These are phyloP conservation scores for Chrysopa pallens DNA, from an alignment of 1,140 invertebrate genomes.

Conservation along the genomic window DNA sequence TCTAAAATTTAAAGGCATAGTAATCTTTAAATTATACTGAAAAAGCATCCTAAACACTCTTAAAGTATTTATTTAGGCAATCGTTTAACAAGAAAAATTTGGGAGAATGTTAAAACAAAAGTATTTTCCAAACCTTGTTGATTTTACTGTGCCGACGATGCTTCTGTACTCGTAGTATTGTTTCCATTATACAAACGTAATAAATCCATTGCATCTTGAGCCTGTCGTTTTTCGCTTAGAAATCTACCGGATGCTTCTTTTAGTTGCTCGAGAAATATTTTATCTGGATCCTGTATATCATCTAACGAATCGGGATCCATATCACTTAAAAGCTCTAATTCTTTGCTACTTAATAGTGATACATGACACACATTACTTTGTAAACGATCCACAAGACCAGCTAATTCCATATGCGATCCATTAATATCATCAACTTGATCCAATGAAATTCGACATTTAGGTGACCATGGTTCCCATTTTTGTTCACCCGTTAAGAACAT, in stretches of 20 bases:
- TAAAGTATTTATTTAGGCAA: too few relatives aligned
- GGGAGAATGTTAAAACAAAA: too few relatives aligned
- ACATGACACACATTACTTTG: constrained; percentile 64
- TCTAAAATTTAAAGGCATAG: too few relatives aligned
- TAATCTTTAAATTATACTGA: too few relatives aligned
- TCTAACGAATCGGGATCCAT: constrained; percentile 70
- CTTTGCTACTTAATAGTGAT: constrained; percentile 58
- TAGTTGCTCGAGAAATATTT: constrained; percentile 59
- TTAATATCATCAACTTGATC: constrained; percentile 48
- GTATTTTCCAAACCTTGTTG: too few relatives aligned
- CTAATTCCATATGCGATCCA: constrained; percentile 29
- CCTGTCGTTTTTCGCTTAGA: constrained; percentile 60
- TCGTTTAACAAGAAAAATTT: too few relatives aligned
- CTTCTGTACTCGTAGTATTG: too few relatives aligned
- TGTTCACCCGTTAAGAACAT: constrained; percentile 59
- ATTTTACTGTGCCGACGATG: too few relatives aligned
- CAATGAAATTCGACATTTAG: constrained; percentile 31
- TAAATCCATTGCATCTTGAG: constrained; percentile 65
- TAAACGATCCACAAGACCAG: constrained; percentile 47
- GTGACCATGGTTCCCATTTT: constrained; percentile 39
- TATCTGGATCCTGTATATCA: constrained; percentile 61
- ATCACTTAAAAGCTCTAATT: constrained; percentile 61
- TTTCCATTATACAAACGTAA: constrained; percentile 23
- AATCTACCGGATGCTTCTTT: constrained; percentile 68
- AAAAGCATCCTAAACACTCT: too few relatives aligned